phyloP scores from a whole-genome alignment of 1,140 invertebrate genomes.

The Limonius californicus region DNA sequence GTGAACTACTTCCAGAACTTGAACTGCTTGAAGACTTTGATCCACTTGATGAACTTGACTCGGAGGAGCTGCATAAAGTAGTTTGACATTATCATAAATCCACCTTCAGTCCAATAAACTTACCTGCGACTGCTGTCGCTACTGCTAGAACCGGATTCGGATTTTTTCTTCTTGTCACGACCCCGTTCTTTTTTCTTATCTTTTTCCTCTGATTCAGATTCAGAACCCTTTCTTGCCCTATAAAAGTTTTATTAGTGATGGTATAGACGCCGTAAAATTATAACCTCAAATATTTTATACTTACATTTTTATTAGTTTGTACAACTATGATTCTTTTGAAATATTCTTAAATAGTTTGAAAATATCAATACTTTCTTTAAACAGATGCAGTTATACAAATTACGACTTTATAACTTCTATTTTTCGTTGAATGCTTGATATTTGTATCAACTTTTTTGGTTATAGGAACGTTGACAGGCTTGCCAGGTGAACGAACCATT shows the following conservation, averaged over 20 bases:
- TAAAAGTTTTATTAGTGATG: not conserved
- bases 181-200: constrained; percentile 64
- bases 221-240: constrained; percentile 40
- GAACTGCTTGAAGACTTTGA: constrained; percentile 59
- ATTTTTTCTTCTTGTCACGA: constrained; percentile 62
- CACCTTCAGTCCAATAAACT: constrained; percentile 13
- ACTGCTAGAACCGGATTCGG: constrained; percentile 68
- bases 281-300: not conserved
- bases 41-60: constrained; percentile 63
- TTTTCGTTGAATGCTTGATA: too few relatives aligned
- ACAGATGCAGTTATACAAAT: too few relatives aligned
- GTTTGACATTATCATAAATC: constrained; percentile 22
- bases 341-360: too few relatives aligned
- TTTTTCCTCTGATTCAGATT: constrained; percentile 54
- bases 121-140: constrained; percentile 74
- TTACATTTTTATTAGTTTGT: not conserved
- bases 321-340: not conserved
- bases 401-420: too few relatives aligned
- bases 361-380: too few relatives aligned
- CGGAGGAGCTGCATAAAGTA: constrained; percentile 60
- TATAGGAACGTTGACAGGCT: too few relatives aligned
- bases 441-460: too few relatives aligned
- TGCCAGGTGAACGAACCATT: too few relatives aligned
- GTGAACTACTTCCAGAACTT: constrained; percentile 68
- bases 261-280: not conserved